Evolutionary conservation across 2,888 invertebrate species (phyloP).

Genomic region (Syrista parreyssii): DNA sequence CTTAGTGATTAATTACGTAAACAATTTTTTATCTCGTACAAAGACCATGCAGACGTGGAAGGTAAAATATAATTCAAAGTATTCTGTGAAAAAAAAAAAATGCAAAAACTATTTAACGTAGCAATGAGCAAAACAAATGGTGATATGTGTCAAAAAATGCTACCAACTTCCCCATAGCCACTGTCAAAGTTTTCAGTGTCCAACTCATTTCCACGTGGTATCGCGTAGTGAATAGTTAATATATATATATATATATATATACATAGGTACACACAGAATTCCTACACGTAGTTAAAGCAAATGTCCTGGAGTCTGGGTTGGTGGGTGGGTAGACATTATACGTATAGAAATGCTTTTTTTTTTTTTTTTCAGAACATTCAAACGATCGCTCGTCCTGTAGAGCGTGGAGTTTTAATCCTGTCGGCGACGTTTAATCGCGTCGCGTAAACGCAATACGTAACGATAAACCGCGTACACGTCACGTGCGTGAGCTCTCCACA

Average conservation of each 20-base stretch:
- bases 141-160: background rate
- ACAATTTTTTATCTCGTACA: background rate
- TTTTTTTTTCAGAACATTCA: background rate
- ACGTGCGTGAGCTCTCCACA: conserved; percentile 3
- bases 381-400: background rate
- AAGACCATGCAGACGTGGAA: no score
- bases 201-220: background rate
- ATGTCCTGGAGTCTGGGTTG: background rate
- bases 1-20: background rate
- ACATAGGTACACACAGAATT: background rate
- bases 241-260: background rate
- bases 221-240: background rate
- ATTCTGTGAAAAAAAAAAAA: no score
- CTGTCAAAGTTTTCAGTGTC: background rate
- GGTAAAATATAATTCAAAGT: no score
- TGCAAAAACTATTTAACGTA: background rate
- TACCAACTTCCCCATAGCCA: background rate
- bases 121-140: background rate
- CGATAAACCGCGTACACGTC: conserved; percentile 4
- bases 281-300: background rate
- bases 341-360: background rate
- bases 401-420: background rate
- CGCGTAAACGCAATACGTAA: conserved; percentile 1
- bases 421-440: conserved; percentile 1
- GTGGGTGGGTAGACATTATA: background rate